Evolutionary conservation across 2,888 invertebrate genomes (phyloP), one percentile per base, ranked within the genome.

Genomic region (Escarpia spicata): DNA sequence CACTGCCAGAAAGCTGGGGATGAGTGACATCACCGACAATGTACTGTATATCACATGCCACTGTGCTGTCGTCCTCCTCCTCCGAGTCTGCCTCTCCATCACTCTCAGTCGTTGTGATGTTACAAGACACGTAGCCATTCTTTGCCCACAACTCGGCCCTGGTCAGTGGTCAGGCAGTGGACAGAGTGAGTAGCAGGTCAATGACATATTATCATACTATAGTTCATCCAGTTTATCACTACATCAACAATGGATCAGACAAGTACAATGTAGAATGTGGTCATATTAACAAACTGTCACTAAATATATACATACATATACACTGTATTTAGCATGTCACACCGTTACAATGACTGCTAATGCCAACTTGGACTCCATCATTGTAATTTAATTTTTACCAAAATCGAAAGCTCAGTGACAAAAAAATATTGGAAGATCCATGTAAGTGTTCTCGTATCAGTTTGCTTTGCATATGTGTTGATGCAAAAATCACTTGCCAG

Each of bases 11-110:
- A 45, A 94, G 91, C 90, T 94, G 92, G 9, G 97, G 96, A 75
- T 96, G 94, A 10, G 96, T 96, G 45, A 97, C 96, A 94, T 97
- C 96, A 43, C 97, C 97, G 60, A 95, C 95, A 45, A 96, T 95
- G 94, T 96, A 96, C 26, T 94, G 93, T 15, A 96, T 95, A n/a
- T 95, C 94, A 45, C 92, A 93, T 4, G 91, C 92, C 12, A 91
- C 93, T 12, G 92, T 90, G 90, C 92, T 94, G 44, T 93, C 93
- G 10, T 92, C 94, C 1, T 93, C 93, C 1, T 93, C 94, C 10
- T 93, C 52, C 52, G 19, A 15, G 19, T 75, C 75, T 26, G 2
- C n/a, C 75, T 75, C 75, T 26, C 4, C 75, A 75, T 75, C 75
- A 19, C 75, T 26, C 75, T 26, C 75, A 75, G 26, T 2, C 6